A percentile compares a stretch with the other conserved stretches of the same genome.
phyloP scores from a whole-genome alignment of 92 coral and sea anemone genomes.

The Paragorgia papillata region DNA sequence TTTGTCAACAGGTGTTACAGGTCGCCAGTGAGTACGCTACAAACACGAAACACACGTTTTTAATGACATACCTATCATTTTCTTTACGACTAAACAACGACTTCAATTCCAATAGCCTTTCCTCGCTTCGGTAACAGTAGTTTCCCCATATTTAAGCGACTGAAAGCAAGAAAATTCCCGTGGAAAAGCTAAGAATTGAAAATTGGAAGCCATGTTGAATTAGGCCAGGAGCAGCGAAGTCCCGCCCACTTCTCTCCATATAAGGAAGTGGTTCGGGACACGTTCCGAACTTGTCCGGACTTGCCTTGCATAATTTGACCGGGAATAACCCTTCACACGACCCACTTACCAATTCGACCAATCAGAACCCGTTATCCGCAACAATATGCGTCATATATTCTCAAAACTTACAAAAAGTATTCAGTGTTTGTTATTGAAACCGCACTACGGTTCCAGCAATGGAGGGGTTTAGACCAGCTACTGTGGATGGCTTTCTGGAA shows the following conservation, averaged over 20 bases:
- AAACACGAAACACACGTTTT: too few species aligned
- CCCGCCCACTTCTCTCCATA: not conserved
- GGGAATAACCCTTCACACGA: conserved; percentile 25
- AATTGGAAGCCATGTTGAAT: too few species aligned
- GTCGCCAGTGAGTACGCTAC: too few species aligned
- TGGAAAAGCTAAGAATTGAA: too few species aligned
- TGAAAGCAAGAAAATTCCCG: too few species aligned
- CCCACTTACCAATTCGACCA: not conserved
- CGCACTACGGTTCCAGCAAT: not conserved
- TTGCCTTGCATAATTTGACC: conserved; percentile 28
- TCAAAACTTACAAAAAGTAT: not conserved
- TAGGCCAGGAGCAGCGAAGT: not conserved
- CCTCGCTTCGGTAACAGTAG: too few species aligned
- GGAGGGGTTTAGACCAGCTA: not conserved
- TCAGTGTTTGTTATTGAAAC: not conserved
- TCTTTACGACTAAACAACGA: too few species aligned
- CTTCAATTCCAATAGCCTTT: too few species aligned
- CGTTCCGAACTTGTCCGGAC: conserved; percentile 22
- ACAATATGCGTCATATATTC: not conserved
- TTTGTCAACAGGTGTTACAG: too few species aligned
- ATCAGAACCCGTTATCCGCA: conserved; percentile 8
- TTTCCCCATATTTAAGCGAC: too few species aligned
- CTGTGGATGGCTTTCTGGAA: conserved; percentile 42
- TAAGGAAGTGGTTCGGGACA: not conserved
- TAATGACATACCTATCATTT: too few species aligned